Conservation (phyloP, 2,113 vertebrate genomes). For the Danionella cerebrum region DNA sequence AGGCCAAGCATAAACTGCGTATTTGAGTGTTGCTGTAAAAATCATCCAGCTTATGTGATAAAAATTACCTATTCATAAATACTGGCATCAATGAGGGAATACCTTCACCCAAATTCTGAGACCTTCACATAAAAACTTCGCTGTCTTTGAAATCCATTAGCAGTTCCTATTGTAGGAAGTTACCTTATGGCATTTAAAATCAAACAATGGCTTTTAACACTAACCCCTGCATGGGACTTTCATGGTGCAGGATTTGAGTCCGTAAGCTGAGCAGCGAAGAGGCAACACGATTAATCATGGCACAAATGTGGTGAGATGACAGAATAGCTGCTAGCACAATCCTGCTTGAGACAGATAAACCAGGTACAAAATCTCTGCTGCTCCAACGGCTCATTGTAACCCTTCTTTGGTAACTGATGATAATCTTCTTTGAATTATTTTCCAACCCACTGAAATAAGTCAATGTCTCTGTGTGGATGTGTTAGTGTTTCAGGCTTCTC, state of each 20-base stretch:
- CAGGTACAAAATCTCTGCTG: not conserved
- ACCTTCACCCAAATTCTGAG: too few species aligned
- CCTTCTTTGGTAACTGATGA: not conserved
- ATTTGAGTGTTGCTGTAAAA: too few species aligned
- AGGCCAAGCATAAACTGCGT: too few species aligned
- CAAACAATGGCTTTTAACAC: not conserved
- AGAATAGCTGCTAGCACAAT: not conserved
- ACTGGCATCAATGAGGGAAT: too few species aligned
- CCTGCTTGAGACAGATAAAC: not conserved
- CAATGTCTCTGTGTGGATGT: too few species aligned
- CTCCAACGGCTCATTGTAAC: not conserved
- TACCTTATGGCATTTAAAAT: not conserved
- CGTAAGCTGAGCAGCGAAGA: not conserved
- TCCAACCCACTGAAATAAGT: not conserved
- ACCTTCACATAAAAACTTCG: too few species aligned
- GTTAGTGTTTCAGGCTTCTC: too few species aligned
- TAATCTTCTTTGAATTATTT: not conserved
- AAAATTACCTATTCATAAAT: too few species aligned
- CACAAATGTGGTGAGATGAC: not conserved
- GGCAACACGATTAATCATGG: constrained; percentile 2
- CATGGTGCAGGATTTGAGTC: not conserved
- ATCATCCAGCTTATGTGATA: too few species aligned
- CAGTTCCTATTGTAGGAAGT: not conserved
- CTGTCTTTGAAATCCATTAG: too few species aligned
- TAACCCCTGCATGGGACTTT: not conserved